These are phyloP conservation scores for Sebastiscus albofasciatus DNA, from an alignment of 2,797 vertebrate genomes.

Conservation along the genomic window DNA sequence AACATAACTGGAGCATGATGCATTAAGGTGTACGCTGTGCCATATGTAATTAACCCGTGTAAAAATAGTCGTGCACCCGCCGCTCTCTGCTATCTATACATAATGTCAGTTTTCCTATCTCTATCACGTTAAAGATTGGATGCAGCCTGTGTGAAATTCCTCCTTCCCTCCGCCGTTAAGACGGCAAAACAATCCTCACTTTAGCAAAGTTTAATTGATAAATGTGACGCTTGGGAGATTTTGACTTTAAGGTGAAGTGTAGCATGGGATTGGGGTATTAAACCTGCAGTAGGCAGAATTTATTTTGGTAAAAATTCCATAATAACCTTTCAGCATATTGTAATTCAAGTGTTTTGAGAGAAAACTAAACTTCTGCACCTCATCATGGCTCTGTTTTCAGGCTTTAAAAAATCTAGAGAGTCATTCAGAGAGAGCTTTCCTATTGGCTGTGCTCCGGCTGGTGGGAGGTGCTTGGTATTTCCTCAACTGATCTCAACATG, in stretches of 20 bases:
- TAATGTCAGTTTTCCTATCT: slow-evolving; percentile 21
- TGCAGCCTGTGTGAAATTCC: slow-evolving; percentile 26
- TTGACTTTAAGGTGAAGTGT: slow-evolving; percentile 12
- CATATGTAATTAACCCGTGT: slow-evolving; percentile 46
- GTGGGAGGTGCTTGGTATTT: too few species aligned
- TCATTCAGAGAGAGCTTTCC: too few species aligned
- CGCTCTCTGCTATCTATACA: slow-evolving; percentile 2
- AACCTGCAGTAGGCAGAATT: too few species aligned
- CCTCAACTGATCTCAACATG: too few species aligned
- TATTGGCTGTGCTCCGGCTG: too few species aligned
- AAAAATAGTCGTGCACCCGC: slow-evolving; percentile 8
- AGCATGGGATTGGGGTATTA: slow-evolving; percentile 3
- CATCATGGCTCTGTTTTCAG: too few species aligned
- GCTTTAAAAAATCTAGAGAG: too few species aligned
- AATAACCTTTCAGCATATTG: too few species aligned
- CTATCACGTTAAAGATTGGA: slow-evolving; percentile 8
- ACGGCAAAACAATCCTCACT: slow-evolving; percentile 3
- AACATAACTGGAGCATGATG: slow-evolving; percentile 53
- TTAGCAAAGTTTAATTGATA: slow-evolving; percentile 25
- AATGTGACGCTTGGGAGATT: slow-evolving; percentile 6
- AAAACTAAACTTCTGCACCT: too few species aligned
- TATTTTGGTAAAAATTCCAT: too few species aligned
- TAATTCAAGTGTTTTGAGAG: too few species aligned
- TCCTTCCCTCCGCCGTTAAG: neutral
- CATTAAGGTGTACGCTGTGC: slow-evolving; percentile 33